Base-by-base conservation (phyloP, 2,113 vertebrate genomes). In the Rissa tridactyla region DNA sequence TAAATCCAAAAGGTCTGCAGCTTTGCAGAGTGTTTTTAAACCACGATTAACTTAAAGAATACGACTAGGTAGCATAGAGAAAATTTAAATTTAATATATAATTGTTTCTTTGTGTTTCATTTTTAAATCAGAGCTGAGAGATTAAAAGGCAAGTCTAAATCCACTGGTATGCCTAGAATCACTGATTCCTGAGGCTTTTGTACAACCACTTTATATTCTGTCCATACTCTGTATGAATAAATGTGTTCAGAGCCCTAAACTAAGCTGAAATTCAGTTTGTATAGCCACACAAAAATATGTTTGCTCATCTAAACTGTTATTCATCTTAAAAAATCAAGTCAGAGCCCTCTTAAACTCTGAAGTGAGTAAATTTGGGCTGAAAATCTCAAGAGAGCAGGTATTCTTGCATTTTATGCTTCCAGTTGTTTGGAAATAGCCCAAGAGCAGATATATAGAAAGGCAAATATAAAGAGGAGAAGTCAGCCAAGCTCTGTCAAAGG, bases 171-270 rank as follows among this genome's bases (percentile, higher is more conserved):
- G 62, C 65, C 49, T 36, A 70, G 73, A 94, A 94, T 79, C 36
- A 49, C 77, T 85, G 70, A 69, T 79, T 82, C 69, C 51, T 21
- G 20, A 89, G 58, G 72, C 70, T 91, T 91, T 95, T 92, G 78
- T 82, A 66, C 58, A 73, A 82, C 44, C 42, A 52, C 78, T 96
- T 92, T 88, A 58, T 77, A 95, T 96, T 96, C 93, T 81, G 79
- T 34, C 68, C 54, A 60, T 88, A 46, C 21, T 54, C 81, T 8
- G 6, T 49, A 82, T 30, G 46, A 84, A 91, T 73, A 76, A 85
- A 91, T 14, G n/a, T 15, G 8, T 76, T 91, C 73, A 80, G 58
- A 84, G 46, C 40, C 57, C 44, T 58, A 76, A 82, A 87, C 29
- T 64, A 68, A 82, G 57, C 25, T 91, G 86, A 85, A 92, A 89